Evolutionary conservation across 2,888 invertebrate genomes (phyloP), one percentile per base, ranked within the genome.

Genomic region (Congeria kusceri): DNA sequence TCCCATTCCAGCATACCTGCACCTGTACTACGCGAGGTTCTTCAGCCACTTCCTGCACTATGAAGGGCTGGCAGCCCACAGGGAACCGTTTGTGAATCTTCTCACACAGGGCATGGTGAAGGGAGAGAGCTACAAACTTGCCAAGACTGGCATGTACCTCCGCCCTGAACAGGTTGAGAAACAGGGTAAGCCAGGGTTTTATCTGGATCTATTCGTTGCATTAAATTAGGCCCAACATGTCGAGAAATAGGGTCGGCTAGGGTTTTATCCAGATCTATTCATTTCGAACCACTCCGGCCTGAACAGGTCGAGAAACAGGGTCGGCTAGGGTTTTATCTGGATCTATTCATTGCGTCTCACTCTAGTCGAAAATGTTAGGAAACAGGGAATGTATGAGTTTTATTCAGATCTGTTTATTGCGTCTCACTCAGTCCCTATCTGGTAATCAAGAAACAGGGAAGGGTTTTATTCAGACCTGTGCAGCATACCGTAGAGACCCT

Each of bases 1-100:
- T n/a, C n/a, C 11, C 11, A 11, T 39, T 39, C 49, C 92, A 96
- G 99, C 98, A 46, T 96, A 97, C 13, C 94, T 99, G 63, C 99
- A 99, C 95, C 95, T 99, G 86, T 99, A 98, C 92, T 99, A 98
- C 94, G 98, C 99, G 3, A 95, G 99, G 59, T 99, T 99, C 94
- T 86, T 94, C 93, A 96, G 96, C 90, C 97, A 99, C 92, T 99
- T 99, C 93, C 94, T 99, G 69, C 95, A 97, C 93, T 96, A 96
- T 1, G 94, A 96, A 81, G 97, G 97, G 0, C 94, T 97, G 88
- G 94, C 97, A 15, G 71, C 79, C 4, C 95, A 95, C 75, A 94
- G 95, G 77, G 99, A 99, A 93, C 99, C 99, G 5, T 99, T 99
- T 93, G 96, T 95, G 87, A 96, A 96, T 86, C 95, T 99, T 9